Base-by-base conservation (phyloP, 2,113 vertebrate species). In the Paradoxurus hermaphroditus region DNA sequence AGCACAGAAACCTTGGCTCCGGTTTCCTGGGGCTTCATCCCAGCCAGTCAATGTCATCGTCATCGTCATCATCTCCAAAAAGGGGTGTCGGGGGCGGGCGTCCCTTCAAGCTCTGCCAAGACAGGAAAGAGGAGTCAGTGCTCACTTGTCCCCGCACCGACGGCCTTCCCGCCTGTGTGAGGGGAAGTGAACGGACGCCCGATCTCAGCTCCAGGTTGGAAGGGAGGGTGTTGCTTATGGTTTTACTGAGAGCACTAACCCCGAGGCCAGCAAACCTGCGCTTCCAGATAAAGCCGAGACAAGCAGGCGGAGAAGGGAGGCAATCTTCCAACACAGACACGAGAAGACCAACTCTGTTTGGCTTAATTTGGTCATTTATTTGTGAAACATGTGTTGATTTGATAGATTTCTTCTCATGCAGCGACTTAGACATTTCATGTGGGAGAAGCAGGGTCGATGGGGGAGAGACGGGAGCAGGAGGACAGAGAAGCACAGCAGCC, bases 31-130 rank as follows among this genome's bases (percentile, higher is more conserved):
- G 77, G 95, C 98, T 97, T 99, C 99, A 99, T 95, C 99, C 99
- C 95, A 99, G 97, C 99, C 99, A 99, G 98, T 99, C 99, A 98
- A 99, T 98, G 81, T 99, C 99, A 0, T 99, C 99, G 0, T 99
- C 99, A 46, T 99, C 99, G 0, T 99, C 99, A 0, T 99, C 99
- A 0, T 99, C 99, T 56, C 98, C 99, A 13, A 99, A 99, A 97
- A 99, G 99, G 0, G 99, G 99, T 1, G 99, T 94, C 0, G 99
- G 99, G 11, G 99, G 99, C 0, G 99, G 99, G 7, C 82, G 98
- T 5, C 99, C 99, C 98, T 99, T 99, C 98, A 99, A 97, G 98
- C 99, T 99, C 99, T 99, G 98, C 68, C 97, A 97, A 98, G 97
- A 18, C 96, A 98, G 53, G 93, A 97, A 97, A 98, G 81, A 98